Evolutionary conservation across 2,888 invertebrate species (phyloP).

Genomic region (Zootermopsis nevadensis): DNA sequence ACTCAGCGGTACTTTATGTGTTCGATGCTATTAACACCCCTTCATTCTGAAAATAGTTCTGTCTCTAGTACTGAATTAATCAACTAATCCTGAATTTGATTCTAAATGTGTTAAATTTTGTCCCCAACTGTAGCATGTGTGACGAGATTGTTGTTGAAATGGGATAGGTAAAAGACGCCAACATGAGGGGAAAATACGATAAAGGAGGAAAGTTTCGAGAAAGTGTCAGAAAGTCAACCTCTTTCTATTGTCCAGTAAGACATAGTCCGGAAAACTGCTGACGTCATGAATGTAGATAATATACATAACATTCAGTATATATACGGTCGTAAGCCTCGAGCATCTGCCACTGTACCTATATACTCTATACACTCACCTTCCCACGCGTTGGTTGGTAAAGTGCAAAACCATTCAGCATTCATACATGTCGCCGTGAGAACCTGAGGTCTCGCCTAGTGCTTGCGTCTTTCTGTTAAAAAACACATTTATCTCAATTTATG

Average conservation of each 20-base stretch:
- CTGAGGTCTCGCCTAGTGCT: no score
- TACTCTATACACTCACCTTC: neutral
- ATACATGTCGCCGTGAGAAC: no score
- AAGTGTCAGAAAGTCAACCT: constrained; percentile 47
- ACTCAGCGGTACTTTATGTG: no score
- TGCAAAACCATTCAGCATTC: no score
- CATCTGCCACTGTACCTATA: neutral
- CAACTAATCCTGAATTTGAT: no score
- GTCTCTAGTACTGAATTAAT: no score
- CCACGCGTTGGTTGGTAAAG: neutral
- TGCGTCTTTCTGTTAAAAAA: no score
- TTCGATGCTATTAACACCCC: no score
- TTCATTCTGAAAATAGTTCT: no score
- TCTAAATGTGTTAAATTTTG: neutral
- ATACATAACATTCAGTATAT: constrained; percentile 24
- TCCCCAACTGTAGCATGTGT: neutral
- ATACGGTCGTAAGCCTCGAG: constrained; percentile 28
- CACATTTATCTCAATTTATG: no score
- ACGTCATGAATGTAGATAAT: constrained; percentile 43
- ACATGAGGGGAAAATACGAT: neutral
- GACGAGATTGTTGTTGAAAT: neutral
- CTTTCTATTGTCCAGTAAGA: constrained; percentile 39
- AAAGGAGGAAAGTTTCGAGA: constrained; percentile 9
- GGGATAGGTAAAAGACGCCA: constrained; percentile 30
- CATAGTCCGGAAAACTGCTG: constrained; percentile 43